These are phyloP conservation scores for Zaprionus ornatus DNA, from an alignment of 1,140 invertebrate genomes.

Conservation along the genomic window DNA sequence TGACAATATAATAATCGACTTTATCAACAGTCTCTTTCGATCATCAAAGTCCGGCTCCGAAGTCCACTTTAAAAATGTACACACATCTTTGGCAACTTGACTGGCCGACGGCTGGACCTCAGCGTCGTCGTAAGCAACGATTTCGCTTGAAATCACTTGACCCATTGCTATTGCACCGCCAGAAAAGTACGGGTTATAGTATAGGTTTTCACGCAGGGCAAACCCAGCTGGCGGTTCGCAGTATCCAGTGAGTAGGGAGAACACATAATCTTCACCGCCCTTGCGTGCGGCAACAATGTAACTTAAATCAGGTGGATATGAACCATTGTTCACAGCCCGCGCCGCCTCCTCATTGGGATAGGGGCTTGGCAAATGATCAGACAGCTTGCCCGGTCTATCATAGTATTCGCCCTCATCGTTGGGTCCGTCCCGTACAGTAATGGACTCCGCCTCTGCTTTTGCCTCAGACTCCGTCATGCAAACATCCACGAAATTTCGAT, in stretches of 20 bases:
- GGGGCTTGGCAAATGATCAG: conserved; percentile 94
- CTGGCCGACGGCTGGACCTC: conserved; percentile 95
- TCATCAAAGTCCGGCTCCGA: conserved; percentile 95
- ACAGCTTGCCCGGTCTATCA: conserved; percentile 96
- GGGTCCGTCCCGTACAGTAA: conserved; percentile 95
- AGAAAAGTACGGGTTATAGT: conserved; percentile 99
- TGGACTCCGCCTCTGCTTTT: conserved; percentile 95
- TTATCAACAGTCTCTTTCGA: conserved; percentile 93
- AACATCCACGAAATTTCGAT: conserved; percentile 95
- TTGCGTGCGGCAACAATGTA: conserved; percentile 96
- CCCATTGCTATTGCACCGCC: conserved; percentile 99
- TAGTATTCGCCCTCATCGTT: conserved; percentile 96
- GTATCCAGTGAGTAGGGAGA: conserved; percentile 97
- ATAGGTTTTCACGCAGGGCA: conserved; percentile 92
- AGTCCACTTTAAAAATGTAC: conserved; percentile 96
- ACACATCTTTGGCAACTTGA: conserved; percentile 98
- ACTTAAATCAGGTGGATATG: conserved; percentile 97
- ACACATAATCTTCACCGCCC: conserved; percentile 96
- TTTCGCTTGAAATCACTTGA: conserved; percentile 88
- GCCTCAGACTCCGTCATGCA: conserved; percentile 96
- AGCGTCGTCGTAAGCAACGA: conserved; percentile 91
- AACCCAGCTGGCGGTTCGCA: conserved; percentile 97
- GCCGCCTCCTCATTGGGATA: conserved; percentile 98
- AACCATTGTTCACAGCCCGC: conserved; percentile 95
- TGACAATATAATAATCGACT: conserved; percentile 88